A percentile compares a stretch with the other conserved stretches of the same genome.
Conservation (phyloP, 2,113 vertebrate genomes). For the Uria lomvia region DNA sequence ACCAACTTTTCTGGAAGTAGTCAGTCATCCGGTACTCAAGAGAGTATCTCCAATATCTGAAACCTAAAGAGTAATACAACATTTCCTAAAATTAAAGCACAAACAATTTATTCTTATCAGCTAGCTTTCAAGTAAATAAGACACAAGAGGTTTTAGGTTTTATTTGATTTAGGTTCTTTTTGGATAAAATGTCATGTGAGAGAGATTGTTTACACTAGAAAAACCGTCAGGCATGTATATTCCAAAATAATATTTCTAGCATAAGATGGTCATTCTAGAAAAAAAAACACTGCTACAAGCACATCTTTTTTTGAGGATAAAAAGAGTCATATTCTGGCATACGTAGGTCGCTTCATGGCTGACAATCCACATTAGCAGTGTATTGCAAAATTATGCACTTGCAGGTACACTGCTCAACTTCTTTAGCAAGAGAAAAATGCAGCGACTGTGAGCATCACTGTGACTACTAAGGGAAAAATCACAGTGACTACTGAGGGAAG, state of each 20-base stretch:
- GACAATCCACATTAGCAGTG: not conserved
- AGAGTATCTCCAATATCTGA: not conserved
- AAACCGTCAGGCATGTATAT: accelerated
- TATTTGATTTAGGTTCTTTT: not conserved
- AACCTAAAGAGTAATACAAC: not conserved
- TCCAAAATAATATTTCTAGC: not conserved
- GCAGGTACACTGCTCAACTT: not conserved
- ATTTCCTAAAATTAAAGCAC: not conserved
- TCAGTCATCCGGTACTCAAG: not conserved
- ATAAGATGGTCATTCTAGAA: not conserved
- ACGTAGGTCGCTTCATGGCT: not conserved
- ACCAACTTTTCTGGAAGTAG: not conserved
- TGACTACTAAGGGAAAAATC: not conserved
- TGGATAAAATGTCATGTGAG: not conserved
- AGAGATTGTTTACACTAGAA: not conserved
- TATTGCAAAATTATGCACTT: not conserved
- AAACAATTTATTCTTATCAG: not conserved
- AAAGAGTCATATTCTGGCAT: not conserved
- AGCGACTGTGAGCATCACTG: not conserved
- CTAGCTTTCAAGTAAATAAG: not conserved
- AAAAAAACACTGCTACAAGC: not conserved
- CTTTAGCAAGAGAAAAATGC: not conserved
- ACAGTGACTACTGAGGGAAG: not conserved
- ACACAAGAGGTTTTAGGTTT: not conserved
- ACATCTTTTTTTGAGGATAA: not conserved